Evolutionary conservation across 2,888 invertebrate species (phyloP), one percentile per base, ranked within the genome.

Genomic region (Ptilodon capucinus): DNA sequence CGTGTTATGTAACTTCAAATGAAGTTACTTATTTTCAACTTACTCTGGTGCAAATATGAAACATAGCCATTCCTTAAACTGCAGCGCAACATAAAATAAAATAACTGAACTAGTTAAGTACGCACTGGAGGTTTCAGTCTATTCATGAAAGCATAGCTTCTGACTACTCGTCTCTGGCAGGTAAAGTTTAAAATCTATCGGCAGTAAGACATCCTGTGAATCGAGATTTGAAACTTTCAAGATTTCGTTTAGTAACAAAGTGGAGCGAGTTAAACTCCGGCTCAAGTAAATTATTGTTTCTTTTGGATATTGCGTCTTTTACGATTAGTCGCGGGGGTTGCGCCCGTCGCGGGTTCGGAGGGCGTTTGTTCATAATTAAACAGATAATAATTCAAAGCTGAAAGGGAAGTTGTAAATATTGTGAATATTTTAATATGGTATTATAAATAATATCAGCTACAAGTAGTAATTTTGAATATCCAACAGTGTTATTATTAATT

Each of bases 261-360:
- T 21, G 21, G 21, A 21, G 21, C 7, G 21, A 13, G 13, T 14
- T 21, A 14, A 39, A 21, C 39, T 21, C 39, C 11, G 17, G 39
- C 21, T 39, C 21, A 39, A 39, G 39, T n/a, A 39, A 39, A 39
- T 35, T 35, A 35, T 17, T 35, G 35, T 17, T 35, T 35, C 35
- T 35, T 17, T 17, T 35, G 17, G 17, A 35, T 35, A 35, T 35
- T 17, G 14, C 4, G n/a, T n/a, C n/a, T n/a, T n/a, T n/a, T n/a
- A n/a, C 14, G 14, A 32, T 14, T 32, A 14, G 6, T 23, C 23
- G 8, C 14, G 8, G 14, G 8, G 14, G 32, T n/a, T n/a, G n/a
- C n/a, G n/a, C n/a, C n/a, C n/a, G 14, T 32, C 32, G 32, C 30
- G n/a, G 30, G 30, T 4, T n/a, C 30, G 30, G 4, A 9, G 9